These are phyloP conservation scores for Onychorhynchus coronatus DNA, from an alignment of 2,113 vertebrate species.

Conservation along the genomic window DNA sequence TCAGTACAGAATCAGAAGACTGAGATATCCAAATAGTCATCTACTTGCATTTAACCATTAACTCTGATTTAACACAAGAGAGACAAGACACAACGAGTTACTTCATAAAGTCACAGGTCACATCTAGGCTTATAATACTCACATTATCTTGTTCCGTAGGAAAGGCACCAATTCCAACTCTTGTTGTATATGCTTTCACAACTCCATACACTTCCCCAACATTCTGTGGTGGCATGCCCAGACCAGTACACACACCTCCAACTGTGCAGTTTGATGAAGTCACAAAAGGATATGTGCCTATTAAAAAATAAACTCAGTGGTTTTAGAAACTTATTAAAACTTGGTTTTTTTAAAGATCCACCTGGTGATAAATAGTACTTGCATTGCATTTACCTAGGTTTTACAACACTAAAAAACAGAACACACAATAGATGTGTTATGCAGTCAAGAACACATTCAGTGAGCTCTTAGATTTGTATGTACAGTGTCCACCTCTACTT, in stretches of 20 bases:
- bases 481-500: not conserved
- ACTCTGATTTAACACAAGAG: not conserved
- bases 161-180: conserved; percentile 96
- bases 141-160: conserved; percentile 94
- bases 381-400: not conserved
- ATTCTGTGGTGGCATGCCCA: conserved; percentile 95
- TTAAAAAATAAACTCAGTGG: not conserved
- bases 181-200: conserved; percentile 93
- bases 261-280: conserved; percentile 98
- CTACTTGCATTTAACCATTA: not conserved
- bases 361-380: not conserved
- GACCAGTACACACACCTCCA: conserved; percentile 93
- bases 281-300: conserved; percentile 96
- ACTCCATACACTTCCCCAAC: conserved; percentile 93
- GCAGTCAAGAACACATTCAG: not conserved
- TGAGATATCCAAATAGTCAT: not conserved
- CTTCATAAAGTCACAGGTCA: not conserved
- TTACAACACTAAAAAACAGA: not conserved
- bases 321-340: not conserved
- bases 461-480: not conserved
- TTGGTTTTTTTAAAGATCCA: not conserved
- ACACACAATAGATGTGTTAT: not conserved
- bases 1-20: not conserved
- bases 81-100: not conserved
- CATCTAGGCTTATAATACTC: conserved; percentile 52